A percentile compares a stretch with the other conserved stretches of the same genome.
These are phyloP conservation scores for Microplitis mediator DNA, from an alignment of 1,140 invertebrate species.

Conservation along the genomic window DNA sequence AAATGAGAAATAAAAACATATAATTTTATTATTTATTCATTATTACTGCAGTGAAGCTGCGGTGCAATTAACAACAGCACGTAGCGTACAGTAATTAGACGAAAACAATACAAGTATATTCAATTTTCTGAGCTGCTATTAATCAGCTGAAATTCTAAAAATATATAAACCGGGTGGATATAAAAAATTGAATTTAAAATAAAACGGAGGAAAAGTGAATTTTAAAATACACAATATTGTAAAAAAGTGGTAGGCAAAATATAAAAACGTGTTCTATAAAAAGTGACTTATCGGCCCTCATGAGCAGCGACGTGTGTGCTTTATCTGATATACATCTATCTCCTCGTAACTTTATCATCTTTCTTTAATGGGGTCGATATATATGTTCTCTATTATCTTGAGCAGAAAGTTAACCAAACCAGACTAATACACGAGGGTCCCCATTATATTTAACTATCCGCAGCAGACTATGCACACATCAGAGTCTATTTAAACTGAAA, in stretches of 20 bases:
- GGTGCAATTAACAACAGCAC: neutral
- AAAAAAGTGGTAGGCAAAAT: neutral
- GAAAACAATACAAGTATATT: neutral
- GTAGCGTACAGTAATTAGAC: neutral
- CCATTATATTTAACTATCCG: neutral
- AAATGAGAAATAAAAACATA: no score
- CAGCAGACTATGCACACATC: neutral
- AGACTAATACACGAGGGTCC: neutral
- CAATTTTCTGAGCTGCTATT: no score
- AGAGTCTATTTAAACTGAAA: neutral
- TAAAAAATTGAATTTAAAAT: no score
- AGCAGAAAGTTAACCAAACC: constrained; percentile 14
- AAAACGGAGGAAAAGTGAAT: neutral
- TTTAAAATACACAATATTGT: neutral
- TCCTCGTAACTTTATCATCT: neutral
- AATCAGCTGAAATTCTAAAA: no score
- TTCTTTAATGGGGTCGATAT: constrained; percentile 32
- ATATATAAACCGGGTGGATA: no score
- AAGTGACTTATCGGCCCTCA: constrained; percentile 32
- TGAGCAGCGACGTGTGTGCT: constrained; percentile 16
- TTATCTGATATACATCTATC: constrained; percentile 2
- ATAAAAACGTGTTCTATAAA: constrained; percentile 27
- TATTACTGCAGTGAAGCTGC: constrained; percentile 15
- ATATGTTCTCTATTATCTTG: constrained; percentile 9
- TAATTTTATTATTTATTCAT: neutral